phyloP scores from a whole-genome alignment of 2,888 invertebrate genomes.

The Agrotis puta region DNA sequence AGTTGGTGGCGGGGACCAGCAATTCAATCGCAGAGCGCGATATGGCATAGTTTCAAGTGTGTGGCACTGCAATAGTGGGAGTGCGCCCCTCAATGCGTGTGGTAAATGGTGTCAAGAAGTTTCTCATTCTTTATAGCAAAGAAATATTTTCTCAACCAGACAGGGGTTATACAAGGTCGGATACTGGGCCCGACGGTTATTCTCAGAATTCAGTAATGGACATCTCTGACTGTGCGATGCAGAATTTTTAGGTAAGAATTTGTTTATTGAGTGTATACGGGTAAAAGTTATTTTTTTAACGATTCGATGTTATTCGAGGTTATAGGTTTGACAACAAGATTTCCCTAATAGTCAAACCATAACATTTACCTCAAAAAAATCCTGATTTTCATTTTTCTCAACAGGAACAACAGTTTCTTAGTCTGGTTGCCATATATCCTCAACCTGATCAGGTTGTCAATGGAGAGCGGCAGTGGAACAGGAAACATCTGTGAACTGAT shows the following conservation, averaged over 20 bases:
- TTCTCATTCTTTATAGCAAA: neutral
- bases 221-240: no score
- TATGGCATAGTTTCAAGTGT: no score
- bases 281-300: neutral
- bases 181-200: neutral
- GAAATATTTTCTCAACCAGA: neutral
- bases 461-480: slow-evolving; percentile 67
- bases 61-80: no score
- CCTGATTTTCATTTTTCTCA: slow-evolving; percentile 20
- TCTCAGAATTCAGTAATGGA: neutral
- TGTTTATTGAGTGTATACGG: no score
- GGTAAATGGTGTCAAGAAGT: no score
- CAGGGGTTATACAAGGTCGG: neutral
- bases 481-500: slow-evolving; percentile 84
- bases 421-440: slow-evolving; percentile 91
- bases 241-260: no score
- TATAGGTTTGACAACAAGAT: neutral
- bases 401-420: slow-evolving; percentile 89
- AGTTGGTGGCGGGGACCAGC: no score
- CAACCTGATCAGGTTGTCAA: slow-evolving; percentile 82
- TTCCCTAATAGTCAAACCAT: neutral
- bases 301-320: neutral
- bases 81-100: no score
- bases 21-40: no score
- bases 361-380: neutral